Base-by-base conservation (phyloP, 2,113 vertebrate species). In the Meles meles region DNA sequence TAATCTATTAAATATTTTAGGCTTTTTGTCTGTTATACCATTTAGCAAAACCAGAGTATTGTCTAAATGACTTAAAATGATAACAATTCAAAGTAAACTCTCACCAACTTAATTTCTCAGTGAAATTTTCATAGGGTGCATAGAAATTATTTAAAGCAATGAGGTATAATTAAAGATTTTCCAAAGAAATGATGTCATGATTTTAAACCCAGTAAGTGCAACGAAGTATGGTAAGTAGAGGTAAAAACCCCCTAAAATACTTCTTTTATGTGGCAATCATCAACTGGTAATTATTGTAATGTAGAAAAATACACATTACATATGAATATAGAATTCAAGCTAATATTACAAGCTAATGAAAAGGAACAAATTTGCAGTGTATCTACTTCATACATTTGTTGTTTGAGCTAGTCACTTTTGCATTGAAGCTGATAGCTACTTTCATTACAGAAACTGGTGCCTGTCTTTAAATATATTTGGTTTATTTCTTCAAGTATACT, bases 41-140 rank as follows among this genome's bases (percentile, higher is more conserved):
- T 94, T 92, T 63, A 97, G 47, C 18, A 93, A 18, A 76, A 63
- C 12, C 34, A 67, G 88, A 65, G 8, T 9, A n/a, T 72, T 94
- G 2, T 2, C 81, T 95, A 85, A 71, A 25, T 92, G 95, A 42
- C 39, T 96, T 97, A 74, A 88, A 97, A 93, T 82, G 59, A 88
- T 3, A 72, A 91, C 65, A 74, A 74, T 94, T 37, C 82, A 93
- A 79, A 88, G 23, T 77, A 98, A 96, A 92, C 13, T 91, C 34
- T 98, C 29, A 86, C 3, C 21, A 95, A 44, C n/a, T 96, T 97
- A 96, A 89, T 93, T 96, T 91, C 69, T 96, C 81, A 90, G 71
- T 90, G 95, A 88, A 97, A n/a, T 67, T 77, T 97, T 96, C 79
- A 90, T 94, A 65, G 27, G 2, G 13, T 90, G 5, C n/a, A 17